Percentiles rank a stretch among this genome's conserved stretches.
These are phyloP conservation scores for Euthynnus affinis DNA, from an alignment of 2,797 vertebrate genomes.

Conservation along the genomic window DNA sequence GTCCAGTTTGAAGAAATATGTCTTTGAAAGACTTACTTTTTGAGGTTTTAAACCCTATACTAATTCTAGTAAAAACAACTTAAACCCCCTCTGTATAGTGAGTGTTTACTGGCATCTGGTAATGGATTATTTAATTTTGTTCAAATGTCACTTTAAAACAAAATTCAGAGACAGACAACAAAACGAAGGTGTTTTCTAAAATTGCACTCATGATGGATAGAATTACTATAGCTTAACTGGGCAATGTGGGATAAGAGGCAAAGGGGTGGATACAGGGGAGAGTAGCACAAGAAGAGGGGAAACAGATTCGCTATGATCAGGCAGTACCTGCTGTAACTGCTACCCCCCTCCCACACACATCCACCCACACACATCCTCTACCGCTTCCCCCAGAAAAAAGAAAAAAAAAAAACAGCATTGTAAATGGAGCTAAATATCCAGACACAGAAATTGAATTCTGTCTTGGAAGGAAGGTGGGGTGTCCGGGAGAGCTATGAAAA, in stretches of 20 bases:
- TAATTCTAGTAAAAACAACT: background rate
- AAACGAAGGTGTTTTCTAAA: background rate
- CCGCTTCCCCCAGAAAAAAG: background rate
- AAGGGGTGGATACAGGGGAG: background rate
- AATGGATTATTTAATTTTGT: background rate
- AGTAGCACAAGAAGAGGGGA: background rate
- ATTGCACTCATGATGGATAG: background rate
- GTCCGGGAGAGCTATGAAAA: background rate
- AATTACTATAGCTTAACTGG: background rate
- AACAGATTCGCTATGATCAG: background rate
- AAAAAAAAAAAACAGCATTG: background rate
- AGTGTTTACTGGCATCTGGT: background rate
- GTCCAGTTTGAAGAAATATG: background rate
- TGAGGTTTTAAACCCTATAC: background rate
- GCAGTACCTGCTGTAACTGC: slow-evolving; percentile 13
- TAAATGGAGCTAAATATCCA: background rate
- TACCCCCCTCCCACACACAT: background rate
- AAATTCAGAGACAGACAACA: background rate
- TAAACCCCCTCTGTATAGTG: no score
- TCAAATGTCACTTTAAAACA: slow-evolving; percentile 1
- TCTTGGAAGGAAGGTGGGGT: background rate
- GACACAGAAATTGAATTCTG: slow-evolving; percentile 27
- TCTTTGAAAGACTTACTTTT: background rate
- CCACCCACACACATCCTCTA: background rate
- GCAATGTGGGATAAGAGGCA: background rate